Evolutionary conservation across 2,113 vertebrate genomes (phyloP).

Genomic region (Lepus americanus): DNA sequence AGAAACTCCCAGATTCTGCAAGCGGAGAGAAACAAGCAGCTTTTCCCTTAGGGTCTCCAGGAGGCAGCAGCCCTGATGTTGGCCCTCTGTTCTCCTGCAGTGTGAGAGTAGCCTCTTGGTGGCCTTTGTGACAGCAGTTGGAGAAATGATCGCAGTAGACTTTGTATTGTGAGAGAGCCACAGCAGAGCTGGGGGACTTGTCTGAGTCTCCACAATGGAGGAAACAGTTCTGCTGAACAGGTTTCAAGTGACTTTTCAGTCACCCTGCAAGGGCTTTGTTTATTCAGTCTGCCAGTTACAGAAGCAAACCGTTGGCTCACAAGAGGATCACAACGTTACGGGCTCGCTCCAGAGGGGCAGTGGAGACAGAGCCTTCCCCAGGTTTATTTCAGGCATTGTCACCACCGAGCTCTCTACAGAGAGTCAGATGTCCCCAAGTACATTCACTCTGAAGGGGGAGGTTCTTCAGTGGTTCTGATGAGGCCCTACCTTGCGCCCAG

Average conservation of each 20-base stretch:
- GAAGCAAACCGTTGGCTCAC: background rate
- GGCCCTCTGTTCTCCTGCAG: background rate
- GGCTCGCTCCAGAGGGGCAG: background rate
- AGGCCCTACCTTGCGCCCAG: background rate
- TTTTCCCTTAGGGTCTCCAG: background rate
- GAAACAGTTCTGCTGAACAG: background rate
- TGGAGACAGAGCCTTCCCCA: background rate
- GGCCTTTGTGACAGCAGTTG: background rate
- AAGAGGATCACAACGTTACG: background rate
- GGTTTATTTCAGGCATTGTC: background rate
- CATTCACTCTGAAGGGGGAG: background rate
- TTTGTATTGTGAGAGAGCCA: background rate
- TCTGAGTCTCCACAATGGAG: background rate
- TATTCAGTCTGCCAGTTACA: background rate
- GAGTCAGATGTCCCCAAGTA: background rate
- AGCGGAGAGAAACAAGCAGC: background rate
- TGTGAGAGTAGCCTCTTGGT: background rate
- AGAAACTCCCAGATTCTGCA: background rate
- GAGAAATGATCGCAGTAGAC: too few relatives aligned
- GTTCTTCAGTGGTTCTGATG: background rate
- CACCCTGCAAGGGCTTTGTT: background rate
- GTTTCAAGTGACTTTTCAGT: background rate
- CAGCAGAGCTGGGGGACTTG: background rate
- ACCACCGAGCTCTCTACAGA: background rate
- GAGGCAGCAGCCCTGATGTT: background rate